Percentiles rank a stretch among this genome's conserved stretches.
These are phyloP conservation scores for Sebastes fasciatus DNA, from an alignment of 2,113 vertebrate genomes.

Conservation along the genomic window DNA sequence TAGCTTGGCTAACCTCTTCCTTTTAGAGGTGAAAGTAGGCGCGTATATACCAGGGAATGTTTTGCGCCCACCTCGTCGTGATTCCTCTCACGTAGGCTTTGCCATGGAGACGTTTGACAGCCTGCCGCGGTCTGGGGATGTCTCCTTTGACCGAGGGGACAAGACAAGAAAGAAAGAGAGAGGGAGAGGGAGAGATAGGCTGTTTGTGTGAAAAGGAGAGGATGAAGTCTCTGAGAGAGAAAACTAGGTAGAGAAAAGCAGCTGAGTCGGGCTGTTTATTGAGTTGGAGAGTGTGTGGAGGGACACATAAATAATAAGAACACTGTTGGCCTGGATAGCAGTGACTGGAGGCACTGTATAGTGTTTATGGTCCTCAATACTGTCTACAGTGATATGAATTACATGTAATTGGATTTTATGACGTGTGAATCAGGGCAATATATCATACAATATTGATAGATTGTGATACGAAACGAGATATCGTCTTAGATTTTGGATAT, in stretches of 20 bases:
- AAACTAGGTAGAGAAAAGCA: too few species aligned
- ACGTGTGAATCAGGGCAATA: neutral
- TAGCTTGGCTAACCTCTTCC: too few species aligned
- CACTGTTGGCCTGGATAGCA: too few species aligned
- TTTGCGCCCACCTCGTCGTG: slow-evolving; percentile 35
- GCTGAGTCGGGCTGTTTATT: too few species aligned
- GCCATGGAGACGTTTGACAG: slow-evolving; percentile 78
- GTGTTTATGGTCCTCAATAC: too few species aligned
- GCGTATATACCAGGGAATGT: slow-evolving; percentile 23
- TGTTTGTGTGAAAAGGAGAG: neutral
- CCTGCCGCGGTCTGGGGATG: slow-evolving; percentile 49
- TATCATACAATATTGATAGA: too few species aligned
- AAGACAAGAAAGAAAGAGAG: neutral
- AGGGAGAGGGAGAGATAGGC: neutral
- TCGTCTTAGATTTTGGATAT: too few species aligned
- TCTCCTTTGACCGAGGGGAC: slow-evolving; percentile 55
- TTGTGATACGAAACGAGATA: too few species aligned
- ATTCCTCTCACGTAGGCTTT: slow-evolving; percentile 71
- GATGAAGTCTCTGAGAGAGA: neutral
- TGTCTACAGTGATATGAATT: neutral
- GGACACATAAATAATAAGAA: neutral
- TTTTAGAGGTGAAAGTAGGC: slow-evolving; percentile 26
- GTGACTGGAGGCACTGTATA: too few species aligned
- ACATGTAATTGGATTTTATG: neutral
- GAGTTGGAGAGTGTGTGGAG: too few species aligned